phyloP scores from a whole-genome alignment of 2,797 vertebrate genomes.

The Apodemus agrarius region DNA sequence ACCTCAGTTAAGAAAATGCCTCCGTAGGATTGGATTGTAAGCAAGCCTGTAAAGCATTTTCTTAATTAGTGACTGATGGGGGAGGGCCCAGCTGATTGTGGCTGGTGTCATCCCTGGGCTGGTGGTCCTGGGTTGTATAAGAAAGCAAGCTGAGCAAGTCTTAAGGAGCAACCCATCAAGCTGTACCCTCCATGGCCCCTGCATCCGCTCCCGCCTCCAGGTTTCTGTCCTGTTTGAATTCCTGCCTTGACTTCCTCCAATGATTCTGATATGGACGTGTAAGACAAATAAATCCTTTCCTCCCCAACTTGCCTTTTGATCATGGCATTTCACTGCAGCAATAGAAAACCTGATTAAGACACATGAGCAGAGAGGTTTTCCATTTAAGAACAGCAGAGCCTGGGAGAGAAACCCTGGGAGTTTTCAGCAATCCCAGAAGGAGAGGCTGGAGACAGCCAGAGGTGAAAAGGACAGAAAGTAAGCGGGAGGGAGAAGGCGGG shows the following conservation, averaged over 20 bases:
- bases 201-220: not conserved
- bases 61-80: not conserved
- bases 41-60: not conserved
- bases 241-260: not conserved
- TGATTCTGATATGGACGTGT: not conserved
- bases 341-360: not conserved
- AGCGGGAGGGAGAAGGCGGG: conserved; percentile 26
- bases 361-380: not conserved
- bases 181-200: not conserved
- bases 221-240: not conserved
- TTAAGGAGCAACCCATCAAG: not conserved
- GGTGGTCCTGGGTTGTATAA: not conserved
- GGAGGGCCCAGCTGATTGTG: not conserved
- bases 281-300: not conserved
- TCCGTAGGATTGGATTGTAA: not conserved
- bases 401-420: not conserved
- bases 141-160: not conserved
- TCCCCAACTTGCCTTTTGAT: not conserved
- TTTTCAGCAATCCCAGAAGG: not conserved
- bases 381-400: conserved; percentile 35
- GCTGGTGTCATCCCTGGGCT: not conserved
- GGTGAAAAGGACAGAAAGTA: conserved; percentile 42
- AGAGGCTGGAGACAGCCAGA: conserved; percentile 36
- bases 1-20: not conserved
- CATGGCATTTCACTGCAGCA: not conserved